Conservation (phyloP, 2,888 invertebrate species). For the Conops quadrifasciatus region DNA sequence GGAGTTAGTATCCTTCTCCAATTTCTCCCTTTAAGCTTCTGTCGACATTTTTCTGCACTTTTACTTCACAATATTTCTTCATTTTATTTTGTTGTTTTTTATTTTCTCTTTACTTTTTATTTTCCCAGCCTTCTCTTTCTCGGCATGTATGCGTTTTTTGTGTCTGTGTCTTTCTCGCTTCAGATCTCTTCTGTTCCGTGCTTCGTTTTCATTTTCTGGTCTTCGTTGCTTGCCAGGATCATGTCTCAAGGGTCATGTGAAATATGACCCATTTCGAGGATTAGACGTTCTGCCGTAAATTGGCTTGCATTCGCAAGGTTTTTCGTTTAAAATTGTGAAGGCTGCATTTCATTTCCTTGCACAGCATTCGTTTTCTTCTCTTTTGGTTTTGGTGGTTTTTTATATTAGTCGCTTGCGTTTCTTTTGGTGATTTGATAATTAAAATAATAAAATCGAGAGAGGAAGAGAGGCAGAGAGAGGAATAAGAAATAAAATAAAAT, state of each 20-base stretch:
- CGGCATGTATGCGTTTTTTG: no score
- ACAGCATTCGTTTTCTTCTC: slow-evolving; percentile 6
- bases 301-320: slow-evolving; percentile 35
- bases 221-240: slow-evolving; percentile 9
- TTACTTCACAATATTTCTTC: no score
- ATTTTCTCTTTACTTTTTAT: neutral
- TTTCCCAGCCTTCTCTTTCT: neutral
- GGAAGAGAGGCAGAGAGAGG: no score
- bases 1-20: no score
- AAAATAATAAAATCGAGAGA: neutral
- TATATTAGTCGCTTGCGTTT: no score
- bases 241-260: slow-evolving; percentile 42
- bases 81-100: slow-evolving; percentile 8
- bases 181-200: neutral
- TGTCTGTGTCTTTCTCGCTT: no score
- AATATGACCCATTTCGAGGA: slow-evolving; percentile 43
- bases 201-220: slow-evolving; percentile 11
- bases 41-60: no score
- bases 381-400: neutral
- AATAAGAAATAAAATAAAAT: no score
- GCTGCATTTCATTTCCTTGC: slow-evolving; percentile 10
- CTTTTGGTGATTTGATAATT: neutral
- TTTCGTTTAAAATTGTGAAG: slow-evolving; percentile 23
- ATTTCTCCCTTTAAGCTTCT: no score
- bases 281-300: slow-evolving; percentile 47